A percentile compares a stretch with the other conserved stretches of the same genome.
phyloP scores from a whole-genome alignment of 2,113 vertebrate species.

The Illadopsis cleaveri region DNA sequence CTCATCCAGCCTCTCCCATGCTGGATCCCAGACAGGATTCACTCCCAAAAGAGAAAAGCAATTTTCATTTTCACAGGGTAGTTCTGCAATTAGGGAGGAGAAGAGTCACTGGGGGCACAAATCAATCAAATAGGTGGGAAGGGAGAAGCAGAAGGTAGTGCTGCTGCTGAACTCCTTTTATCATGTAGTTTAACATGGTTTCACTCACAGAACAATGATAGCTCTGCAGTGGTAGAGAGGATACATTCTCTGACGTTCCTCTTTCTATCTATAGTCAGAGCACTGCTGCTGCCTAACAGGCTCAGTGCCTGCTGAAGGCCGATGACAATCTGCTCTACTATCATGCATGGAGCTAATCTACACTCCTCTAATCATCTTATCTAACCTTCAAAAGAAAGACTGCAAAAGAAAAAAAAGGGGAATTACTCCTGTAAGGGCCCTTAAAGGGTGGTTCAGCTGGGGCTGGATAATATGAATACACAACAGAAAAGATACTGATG shows the following conservation, averaged over 20 bases:
- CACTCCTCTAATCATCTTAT: neutral
- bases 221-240: neutral
- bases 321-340: neutral
- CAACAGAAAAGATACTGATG: neutral
- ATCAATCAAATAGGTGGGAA: neutral
- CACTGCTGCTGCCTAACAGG: neutral
- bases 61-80: neutral
- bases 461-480: neutral
- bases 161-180: neutral
- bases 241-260: neutral
- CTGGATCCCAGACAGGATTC: rapidly evolving
- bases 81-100: neutral
- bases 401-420: neutral
- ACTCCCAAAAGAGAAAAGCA: neutral
- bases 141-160: neutral
- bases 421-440: neutral
- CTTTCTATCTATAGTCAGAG: neutral
- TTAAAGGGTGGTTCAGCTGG: neutral
- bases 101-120: neutral
- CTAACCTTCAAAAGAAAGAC: neutral
- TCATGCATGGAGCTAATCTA: neutral
- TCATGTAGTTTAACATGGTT: neutral
- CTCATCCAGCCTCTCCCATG: rapidly evolving
- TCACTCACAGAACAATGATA: neutral
- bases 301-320: neutral